phyloP scores from a whole-genome alignment of 2,113 vertebrate genomes.

The Trichechus manatus region DNA sequence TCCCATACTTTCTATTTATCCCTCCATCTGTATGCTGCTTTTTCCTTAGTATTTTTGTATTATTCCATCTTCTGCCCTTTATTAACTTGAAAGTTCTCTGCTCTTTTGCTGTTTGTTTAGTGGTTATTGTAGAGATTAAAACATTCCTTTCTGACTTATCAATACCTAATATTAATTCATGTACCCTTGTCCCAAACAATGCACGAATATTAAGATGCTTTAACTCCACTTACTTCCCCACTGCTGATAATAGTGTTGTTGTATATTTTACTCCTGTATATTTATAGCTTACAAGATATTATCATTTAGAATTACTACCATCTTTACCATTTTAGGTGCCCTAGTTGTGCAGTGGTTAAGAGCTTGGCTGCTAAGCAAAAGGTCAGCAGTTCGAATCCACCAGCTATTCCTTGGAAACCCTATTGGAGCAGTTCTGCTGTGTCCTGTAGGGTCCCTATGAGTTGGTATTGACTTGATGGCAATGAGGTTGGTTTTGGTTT shows the following conservation, averaged over 20 bases:
- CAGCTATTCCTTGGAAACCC: no score
- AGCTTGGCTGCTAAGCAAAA: no score
- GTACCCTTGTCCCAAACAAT: background rate
- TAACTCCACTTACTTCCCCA: background rate
- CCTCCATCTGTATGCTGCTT: background rate
- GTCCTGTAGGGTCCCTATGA: no score
- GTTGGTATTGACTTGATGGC: no score
- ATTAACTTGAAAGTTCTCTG: background rate
- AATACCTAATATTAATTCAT: background rate
- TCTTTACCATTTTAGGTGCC: background rate
- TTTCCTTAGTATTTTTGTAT: background rate
- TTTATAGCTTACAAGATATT: background rate
- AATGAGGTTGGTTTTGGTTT: background rate
- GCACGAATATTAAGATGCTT: background rate
- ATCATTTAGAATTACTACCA: background rate
- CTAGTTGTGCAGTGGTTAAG: no score
- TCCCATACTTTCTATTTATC: background rate
- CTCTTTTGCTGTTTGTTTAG: background rate
- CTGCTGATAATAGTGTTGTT: background rate
- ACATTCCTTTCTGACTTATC: background rate
- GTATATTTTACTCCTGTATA: constrained; percentile 14
- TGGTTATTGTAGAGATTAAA: constrained; percentile 17
- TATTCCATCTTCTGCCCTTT: background rate
- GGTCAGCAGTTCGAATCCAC: no score
- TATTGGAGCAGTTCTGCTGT: no score